These are phyloP conservation scores for Thamnophis sirtalis DNA, from an alignment of 2,113 vertebrate genomes.

Conservation along the genomic window DNA sequence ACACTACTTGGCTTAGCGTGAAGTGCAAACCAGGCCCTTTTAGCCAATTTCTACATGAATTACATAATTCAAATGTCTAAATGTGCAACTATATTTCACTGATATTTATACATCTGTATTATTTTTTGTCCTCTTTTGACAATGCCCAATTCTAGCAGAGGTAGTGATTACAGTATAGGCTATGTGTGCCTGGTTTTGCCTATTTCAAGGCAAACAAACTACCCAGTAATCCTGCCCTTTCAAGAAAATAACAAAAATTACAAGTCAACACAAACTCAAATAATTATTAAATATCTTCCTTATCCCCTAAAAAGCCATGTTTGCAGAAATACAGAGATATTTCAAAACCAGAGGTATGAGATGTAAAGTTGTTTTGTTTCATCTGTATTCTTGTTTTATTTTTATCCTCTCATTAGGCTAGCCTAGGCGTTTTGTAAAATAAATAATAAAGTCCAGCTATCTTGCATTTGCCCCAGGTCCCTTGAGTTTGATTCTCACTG, in stretches of 20 bases:
- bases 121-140: background rate
- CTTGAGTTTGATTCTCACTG: background rate
- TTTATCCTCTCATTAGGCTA: background rate
- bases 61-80: background rate
- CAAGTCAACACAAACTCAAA: background rate
- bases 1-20: background rate
- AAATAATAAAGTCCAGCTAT: background rate
- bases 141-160: background rate
- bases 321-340: background rate
- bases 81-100: background rate
- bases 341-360: background rate
- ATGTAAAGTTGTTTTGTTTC: background rate
- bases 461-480: background rate
- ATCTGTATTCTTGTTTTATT: background rate
- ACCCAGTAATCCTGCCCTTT: background rate
- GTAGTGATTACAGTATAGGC: background rate
- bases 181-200: background rate
- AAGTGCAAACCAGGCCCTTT: background rate
- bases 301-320: background rate
- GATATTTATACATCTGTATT: background rate
- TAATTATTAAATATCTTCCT: background rate
- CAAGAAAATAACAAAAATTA: background rate
- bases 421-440: background rate
- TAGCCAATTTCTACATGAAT: background rate
- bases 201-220: background rate